A percentile compares a stretch with the other conserved stretches of the same genome.
These are phyloP conservation scores for Erythrocercus mccallii DNA, from an alignment of 2,113 vertebrate species.

Conservation along the genomic window DNA sequence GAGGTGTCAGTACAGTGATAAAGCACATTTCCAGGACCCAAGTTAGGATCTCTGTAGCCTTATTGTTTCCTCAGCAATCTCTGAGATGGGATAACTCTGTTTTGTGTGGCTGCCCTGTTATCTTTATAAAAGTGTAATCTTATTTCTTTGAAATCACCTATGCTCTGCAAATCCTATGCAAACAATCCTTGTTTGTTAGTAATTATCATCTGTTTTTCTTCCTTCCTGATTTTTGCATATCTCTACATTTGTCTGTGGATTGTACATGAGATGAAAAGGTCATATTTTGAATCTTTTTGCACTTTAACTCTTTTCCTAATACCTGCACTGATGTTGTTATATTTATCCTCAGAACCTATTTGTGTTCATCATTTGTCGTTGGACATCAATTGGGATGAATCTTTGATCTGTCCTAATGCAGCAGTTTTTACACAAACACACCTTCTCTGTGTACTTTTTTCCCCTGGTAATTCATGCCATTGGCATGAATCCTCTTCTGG, in stretches of 20 bases:
- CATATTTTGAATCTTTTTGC: not conserved
- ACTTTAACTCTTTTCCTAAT: not conserved
- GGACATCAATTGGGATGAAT: not conserved
- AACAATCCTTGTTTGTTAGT: not conserved
- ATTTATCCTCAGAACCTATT: not conserved
- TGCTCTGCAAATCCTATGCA: not conserved
- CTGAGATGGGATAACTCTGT: not conserved
- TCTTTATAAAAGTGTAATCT: not conserved
- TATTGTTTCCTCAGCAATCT: not conserved
- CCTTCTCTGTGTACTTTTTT: rapidly evolving
- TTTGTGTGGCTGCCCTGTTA: not conserved
- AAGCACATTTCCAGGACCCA: not conserved
- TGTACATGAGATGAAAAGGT: not conserved
- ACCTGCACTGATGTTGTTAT: not conserved
- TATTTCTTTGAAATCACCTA: not conserved
- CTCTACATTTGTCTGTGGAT: not conserved
- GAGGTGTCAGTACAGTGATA: not conserved
- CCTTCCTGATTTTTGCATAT: not conserved
- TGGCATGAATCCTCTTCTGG: not conserved
- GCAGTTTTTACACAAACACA: not conserved
- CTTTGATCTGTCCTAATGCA: not conserved
- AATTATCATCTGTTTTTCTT: not conserved
- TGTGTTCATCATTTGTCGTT: not conserved
- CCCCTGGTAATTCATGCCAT: not conserved
- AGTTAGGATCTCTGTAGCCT: not conserved